These are phyloP conservation scores for Butastur rufipennis DNA, from an alignment of 2,113 vertebrate genomes.

Conservation along the genomic window DNA sequence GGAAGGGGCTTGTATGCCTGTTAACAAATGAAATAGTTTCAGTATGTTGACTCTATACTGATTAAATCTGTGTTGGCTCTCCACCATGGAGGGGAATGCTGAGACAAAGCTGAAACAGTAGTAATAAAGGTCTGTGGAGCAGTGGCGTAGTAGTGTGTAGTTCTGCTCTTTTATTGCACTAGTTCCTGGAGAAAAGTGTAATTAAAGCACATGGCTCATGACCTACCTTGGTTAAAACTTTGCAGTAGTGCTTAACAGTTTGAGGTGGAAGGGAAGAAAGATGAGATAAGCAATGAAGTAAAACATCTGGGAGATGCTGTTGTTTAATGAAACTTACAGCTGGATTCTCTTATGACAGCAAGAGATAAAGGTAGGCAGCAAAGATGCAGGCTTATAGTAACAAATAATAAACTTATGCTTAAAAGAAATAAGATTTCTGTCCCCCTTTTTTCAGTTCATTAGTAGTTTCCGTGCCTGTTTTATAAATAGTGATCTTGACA, in stretches of 20 bases:
- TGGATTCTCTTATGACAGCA: not conserved
- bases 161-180: not conserved
- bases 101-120: not conserved
- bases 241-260: not conserved
- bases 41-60: conserved; percentile 33
- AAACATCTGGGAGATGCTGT: not conserved
- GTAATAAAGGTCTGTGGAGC: conserved; percentile 5
- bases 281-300: not conserved
- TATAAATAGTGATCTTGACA: not conserved
- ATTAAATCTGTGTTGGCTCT: conserved; percentile 30
- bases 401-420: not conserved
- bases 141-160: not conserved
- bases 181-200: not conserved
- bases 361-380: not conserved
- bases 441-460: not conserved
- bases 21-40: conserved; percentile 51
- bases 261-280: not conserved
- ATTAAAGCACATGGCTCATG: not conserved
- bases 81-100: not conserved
- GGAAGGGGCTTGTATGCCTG: not conserved
- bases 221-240: not conserved
- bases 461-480: not conserved
- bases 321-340: not conserved
- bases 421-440: not conserved
- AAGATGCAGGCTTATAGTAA: not conserved